phyloP scores from a whole-genome alignment of 2,797 vertebrate species.

The Taeniopygia guttata region DNA sequence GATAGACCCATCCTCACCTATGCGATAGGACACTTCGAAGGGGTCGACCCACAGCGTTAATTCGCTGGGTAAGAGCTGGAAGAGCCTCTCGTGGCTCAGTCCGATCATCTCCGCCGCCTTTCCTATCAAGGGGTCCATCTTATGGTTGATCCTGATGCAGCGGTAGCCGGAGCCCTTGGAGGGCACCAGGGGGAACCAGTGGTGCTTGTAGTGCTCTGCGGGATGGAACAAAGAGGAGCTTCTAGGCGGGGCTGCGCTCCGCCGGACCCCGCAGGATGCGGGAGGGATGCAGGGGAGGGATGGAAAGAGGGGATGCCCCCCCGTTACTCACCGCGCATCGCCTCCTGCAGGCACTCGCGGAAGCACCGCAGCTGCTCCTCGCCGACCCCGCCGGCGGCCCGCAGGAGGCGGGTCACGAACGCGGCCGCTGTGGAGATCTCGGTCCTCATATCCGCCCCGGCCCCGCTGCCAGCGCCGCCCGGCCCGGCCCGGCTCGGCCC shows the following conservation, averaged over 20 bases:
- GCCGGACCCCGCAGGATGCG: background rate
- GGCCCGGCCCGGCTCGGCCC: background rate
- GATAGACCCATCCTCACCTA: constrained; percentile 80
- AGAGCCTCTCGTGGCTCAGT: constrained; percentile 74
- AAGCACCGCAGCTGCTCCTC: constrained; percentile 76
- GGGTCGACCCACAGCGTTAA: constrained; percentile 81
- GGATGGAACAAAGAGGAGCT: constrained; percentile 30
- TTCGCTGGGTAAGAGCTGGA: constrained; percentile 78
- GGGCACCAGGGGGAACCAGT: constrained; percentile 79
- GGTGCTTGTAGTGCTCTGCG: constrained; percentile 76
- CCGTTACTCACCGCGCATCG: constrained; percentile 36
- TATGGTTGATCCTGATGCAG: constrained; percentile 81
- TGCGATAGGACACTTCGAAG: constrained; percentile 81
- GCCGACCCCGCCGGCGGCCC: constrained; percentile 67
- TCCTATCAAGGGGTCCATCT: constrained; percentile 80
- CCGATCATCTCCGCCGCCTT: constrained; percentile 75
- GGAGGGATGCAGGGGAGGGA: background rate
- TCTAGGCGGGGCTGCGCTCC: background rate
- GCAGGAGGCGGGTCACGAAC: constrained; percentile 76
- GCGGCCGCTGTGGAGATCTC: constrained; percentile 35
- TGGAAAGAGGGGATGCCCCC: background rate
- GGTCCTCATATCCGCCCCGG: background rate
- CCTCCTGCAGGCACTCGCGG: constrained; percentile 73
- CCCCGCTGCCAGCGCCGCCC: background rate
- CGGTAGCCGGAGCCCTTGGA: constrained; percentile 79